Percentiles rank a stretch among this genome's conserved stretches.
Conservation (phyloP, 2,888 invertebrate genomes). For the Hypomecis atomaria region DNA sequence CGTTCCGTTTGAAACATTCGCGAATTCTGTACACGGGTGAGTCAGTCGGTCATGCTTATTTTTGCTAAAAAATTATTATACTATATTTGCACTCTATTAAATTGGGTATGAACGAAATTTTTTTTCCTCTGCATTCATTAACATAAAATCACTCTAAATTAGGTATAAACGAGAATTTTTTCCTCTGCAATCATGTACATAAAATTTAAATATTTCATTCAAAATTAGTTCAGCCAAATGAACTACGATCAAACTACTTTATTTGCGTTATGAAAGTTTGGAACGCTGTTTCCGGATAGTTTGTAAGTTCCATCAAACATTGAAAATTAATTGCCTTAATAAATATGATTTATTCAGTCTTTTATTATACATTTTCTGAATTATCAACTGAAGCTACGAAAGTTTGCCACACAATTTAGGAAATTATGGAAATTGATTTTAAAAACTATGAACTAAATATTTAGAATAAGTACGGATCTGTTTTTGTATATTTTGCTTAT, state of each 20-base stretch:
- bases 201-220: slow-evolving; percentile 2
- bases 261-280: slow-evolving; percentile 17
- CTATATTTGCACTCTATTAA: no score
- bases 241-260: slow-evolving; percentile 20
- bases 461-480: no score
- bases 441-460: no score
- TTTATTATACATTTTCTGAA: background rate
- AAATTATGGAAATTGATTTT: background rate
- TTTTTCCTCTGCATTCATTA: background rate
- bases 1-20: no score
- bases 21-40: no score
- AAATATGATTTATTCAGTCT: slow-evolving; percentile 10
- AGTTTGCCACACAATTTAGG: background rate
- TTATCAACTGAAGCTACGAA: background rate
- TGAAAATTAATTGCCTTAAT: background rate
- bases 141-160: background rate
- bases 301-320: slow-evolving; percentile 1
- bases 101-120: no score
- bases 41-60: no score
- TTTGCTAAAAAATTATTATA: no score
- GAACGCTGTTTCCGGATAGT: slow-evolving; percentile 3
- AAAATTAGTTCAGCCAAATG: slow-evolving; percentile 21
- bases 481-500: no score
- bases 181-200: background rate
- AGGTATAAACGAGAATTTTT: no score